Conservation (phyloP, 2,888 invertebrate genomes). For the Pecten maximus region DNA sequence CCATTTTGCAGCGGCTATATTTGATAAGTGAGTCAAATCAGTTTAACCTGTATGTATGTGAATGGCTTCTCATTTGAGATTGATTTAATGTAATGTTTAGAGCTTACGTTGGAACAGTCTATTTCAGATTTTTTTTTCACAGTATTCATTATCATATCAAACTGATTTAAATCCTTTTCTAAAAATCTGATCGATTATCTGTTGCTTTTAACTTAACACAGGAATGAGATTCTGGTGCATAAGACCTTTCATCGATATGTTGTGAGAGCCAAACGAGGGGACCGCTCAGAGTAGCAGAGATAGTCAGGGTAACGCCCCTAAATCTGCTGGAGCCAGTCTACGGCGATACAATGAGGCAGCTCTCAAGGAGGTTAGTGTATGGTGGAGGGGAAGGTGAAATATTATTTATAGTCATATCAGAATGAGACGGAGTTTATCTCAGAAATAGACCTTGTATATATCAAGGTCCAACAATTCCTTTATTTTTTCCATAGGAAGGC, state of each 20-base stretch:
- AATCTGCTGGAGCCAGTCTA: conserved; percentile 91
- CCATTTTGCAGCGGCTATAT: conserved; percentile 90
- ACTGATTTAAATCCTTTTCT: too few relatives aligned
- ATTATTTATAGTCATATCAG: background rate
- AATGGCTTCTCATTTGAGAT: too few relatives aligned
- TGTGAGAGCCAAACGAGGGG: conserved; percentile 91
- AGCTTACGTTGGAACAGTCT: too few relatives aligned
- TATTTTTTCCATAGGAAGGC: too few relatives aligned
- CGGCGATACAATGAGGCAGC: conserved; percentile 91
- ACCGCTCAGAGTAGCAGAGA: conserved; percentile 89
- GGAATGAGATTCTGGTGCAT: conserved; percentile 85
- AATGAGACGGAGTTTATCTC: background rate
- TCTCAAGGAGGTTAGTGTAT: conserved; percentile 86
- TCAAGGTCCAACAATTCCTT: too few relatives aligned
- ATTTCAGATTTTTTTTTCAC: too few relatives aligned
- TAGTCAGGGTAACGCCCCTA: conserved; percentile 86
- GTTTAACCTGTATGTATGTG: background rate
- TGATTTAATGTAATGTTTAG: too few relatives aligned
- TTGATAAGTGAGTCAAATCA: conserved; percentile 81
- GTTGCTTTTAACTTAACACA: conserved; percentile 69
- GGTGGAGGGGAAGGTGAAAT: too few relatives aligned
- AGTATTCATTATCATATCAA: too few relatives aligned
- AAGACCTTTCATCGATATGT: conserved; percentile 94
- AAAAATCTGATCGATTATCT: background rate
- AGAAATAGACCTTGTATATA: too few relatives aligned